Conservation (phyloP, 1,140 invertebrate genomes). For the Aporrectodea caliginosa region DNA sequence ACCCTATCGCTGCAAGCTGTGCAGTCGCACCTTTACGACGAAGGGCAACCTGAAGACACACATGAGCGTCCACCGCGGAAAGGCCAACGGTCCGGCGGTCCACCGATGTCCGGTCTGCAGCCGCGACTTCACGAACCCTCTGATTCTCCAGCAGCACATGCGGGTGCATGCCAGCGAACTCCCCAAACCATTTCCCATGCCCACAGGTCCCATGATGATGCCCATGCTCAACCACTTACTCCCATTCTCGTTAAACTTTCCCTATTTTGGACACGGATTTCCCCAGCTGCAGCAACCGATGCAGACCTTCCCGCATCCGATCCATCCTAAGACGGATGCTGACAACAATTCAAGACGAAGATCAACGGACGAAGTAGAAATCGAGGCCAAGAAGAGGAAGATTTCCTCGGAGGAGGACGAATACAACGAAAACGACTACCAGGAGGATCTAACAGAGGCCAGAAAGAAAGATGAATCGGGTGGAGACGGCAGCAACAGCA, state of each 20-base stretch:
- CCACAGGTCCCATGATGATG: background rate
- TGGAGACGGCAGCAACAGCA: background rate
- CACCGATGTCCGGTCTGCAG: constrained; percentile 98
- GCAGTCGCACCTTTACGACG: constrained; percentile 82
- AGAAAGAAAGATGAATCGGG: background rate
- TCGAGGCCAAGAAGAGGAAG: background rate
- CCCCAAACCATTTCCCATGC: background rate
- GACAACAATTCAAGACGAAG: background rate
- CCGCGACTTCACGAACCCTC: constrained; percentile 91
- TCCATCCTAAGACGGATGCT: background rate
- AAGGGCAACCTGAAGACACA: constrained; percentile 98
- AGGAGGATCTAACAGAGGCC: too few relatives aligned
- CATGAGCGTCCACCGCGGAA: constrained; percentile 88
- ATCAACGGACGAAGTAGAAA: background rate
- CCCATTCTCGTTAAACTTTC: background rate
- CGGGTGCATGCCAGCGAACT: constrained; percentile 78
- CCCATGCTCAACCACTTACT: background rate
- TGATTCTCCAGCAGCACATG: constrained; percentile 92
- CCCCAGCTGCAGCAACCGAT: background rate
- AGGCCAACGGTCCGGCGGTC: constrained; percentile 65
- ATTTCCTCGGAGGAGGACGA: background rate
- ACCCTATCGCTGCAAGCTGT: constrained; percentile 83
- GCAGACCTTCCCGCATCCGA: background rate
- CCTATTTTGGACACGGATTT: background rate
- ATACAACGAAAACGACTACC: background rate